Conservation (phyloP, 1,140 invertebrate genomes). For the Archivesica marissinica region DNA sequence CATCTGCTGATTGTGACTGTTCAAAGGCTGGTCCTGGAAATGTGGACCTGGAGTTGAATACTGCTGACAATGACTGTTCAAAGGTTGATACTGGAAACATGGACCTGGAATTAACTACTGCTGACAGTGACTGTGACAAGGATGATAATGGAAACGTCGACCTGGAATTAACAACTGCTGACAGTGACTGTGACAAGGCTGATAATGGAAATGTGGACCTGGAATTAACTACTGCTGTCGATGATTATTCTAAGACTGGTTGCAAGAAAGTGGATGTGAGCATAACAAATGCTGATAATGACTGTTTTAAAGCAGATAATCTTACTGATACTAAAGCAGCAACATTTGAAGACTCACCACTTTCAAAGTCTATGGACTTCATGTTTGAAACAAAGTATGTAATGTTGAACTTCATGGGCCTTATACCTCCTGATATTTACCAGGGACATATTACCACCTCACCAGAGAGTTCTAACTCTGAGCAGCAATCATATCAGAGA, state of each 20-base stretch:
- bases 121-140: not conserved
- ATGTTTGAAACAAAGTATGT: constrained; percentile 71
- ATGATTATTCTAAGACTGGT: too few species aligned
- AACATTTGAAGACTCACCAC: constrained; percentile 14
- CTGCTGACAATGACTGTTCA: too few species aligned
- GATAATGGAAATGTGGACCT: too few species aligned
- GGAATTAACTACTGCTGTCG: too few species aligned
- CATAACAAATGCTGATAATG: too few species aligned
- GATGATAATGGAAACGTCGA: not conserved
- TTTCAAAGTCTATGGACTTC: constrained; percentile 59
- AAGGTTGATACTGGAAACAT: too few species aligned
- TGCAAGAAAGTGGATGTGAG: too few species aligned
- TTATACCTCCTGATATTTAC: constrained; percentile 60
- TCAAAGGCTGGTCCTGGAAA: too few species aligned
- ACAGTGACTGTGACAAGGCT: too few species aligned
- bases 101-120: too few species aligned
- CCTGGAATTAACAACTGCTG: not conserved
- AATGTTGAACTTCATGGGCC: constrained; percentile 70
- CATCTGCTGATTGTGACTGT: too few species aligned
- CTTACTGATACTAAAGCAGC: not conserved
- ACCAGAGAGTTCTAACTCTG: constrained; percentile 3
- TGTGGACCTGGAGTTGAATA: too few species aligned
- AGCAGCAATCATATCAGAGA: constrained; percentile 1
- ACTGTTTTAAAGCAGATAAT: not conserved
- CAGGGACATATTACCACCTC: constrained; percentile 48